Conservation (phyloP, 2,113 vertebrate species). For the Aleadryas rufinucha region DNA sequence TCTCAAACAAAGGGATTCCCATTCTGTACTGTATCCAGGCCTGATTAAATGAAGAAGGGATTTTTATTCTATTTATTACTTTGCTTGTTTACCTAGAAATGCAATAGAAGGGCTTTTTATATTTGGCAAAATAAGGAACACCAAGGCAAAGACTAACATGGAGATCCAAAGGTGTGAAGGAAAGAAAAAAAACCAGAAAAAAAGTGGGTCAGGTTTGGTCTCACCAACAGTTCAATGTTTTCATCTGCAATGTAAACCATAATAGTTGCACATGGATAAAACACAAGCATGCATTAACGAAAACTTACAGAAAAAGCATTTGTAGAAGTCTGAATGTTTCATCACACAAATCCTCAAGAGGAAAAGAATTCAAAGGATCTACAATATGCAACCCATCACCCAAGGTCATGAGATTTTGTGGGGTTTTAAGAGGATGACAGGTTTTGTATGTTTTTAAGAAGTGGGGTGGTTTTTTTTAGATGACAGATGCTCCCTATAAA, state of each 20-base stretch:
- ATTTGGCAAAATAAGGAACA: neutral
- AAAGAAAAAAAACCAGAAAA: fast-evolving
- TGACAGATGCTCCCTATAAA: neutral
- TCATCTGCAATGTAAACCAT: neutral
- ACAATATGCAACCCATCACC: neutral
- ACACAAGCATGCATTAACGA: neutral
- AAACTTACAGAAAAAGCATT: neutral
- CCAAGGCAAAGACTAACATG: neutral
- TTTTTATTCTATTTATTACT: neutral
- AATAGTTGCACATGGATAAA: neutral
- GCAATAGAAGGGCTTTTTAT: neutral
- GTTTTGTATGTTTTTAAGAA: neutral
- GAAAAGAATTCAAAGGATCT: neutral
- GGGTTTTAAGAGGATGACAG: neutral
- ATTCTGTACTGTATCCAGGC: neutral
- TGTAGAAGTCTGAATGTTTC: neutral
- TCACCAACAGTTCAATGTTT: neutral
- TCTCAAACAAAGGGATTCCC: neutral
- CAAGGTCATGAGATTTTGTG: neutral
- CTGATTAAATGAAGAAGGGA: neutral
- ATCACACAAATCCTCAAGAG: neutral
- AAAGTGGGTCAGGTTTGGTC: neutral
- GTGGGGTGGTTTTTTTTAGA: fast-evolving
- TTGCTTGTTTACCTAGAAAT: neutral
- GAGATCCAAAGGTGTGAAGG: neutral